A percentile compares a stretch with the other conserved stretches of the same genome.
phyloP scores from a whole-genome alignment of 2,797 vertebrate genomes.

The Brotula barbata region DNA sequence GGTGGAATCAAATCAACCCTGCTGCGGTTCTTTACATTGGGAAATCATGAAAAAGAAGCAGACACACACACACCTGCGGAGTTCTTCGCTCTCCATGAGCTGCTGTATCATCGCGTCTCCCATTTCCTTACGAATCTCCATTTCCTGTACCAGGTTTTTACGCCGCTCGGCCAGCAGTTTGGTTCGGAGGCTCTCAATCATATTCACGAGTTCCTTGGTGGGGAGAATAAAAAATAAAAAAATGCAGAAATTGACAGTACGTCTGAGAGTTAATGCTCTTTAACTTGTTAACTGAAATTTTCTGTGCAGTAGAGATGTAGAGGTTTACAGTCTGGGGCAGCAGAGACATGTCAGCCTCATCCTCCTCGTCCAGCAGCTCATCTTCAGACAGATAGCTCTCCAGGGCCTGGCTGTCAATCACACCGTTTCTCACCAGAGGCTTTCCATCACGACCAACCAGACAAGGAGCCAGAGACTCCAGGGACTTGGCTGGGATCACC shows the following conservation, averaged over 20 bases:
- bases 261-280: too few relatives aligned
- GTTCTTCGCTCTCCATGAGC: slow-evolving; percentile 86
- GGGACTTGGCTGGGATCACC: slow-evolving; percentile 78
- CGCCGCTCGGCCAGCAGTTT: slow-evolving; percentile 82
- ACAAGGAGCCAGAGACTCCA: slow-evolving; percentile 72
- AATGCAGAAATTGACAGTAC: too few relatives aligned
- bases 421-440: slow-evolving; percentile 62
- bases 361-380: slow-evolving; percentile 76
- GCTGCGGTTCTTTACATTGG: too few relatives aligned
- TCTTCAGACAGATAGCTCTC: slow-evolving; percentile 79
- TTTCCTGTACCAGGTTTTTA: slow-evolving; percentile 84
- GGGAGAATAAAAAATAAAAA: not conserved
- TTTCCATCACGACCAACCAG: slow-evolving; percentile 76
- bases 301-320: not conserved
- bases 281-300: too few relatives aligned
- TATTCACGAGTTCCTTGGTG: slow-evolving; percentile 84
- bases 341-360: slow-evolving; percentile 85
- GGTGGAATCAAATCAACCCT: too few relatives aligned
- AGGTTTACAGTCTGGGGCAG: slow-evolving; percentile 83
- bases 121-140: slow-evolving; percentile 92
- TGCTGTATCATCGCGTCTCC: slow-evolving; percentile 88
- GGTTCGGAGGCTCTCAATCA: slow-evolving; percentile 79
- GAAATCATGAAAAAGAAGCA: too few relatives aligned
- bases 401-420: slow-evolving; percentile 58
- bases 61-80: slow-evolving; percentile 73